Percentiles rank a stretch among this genome's conserved stretches.
phyloP scores from a whole-genome alignment of 1,140 invertebrate genomes.

The Caerostris extrusa region DNA sequence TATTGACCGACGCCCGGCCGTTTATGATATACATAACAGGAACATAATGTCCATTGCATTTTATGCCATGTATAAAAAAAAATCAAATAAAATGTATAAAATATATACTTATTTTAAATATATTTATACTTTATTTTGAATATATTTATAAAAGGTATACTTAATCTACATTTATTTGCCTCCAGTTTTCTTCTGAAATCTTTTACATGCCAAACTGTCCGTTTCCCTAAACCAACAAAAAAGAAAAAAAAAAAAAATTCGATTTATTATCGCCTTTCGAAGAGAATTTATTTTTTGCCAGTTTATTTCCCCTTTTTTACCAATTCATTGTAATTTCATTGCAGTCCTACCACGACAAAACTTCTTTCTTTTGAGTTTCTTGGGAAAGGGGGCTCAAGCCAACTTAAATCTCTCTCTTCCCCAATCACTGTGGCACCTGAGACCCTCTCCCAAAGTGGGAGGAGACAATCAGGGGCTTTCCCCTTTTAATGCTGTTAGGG shows the following conservation, averaged over 20 bases:
- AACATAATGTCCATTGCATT: too few relatives aligned
- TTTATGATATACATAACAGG: too few relatives aligned
- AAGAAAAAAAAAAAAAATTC: not conserved
- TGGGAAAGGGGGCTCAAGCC: not conserved
- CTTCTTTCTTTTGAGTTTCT: not conserved
- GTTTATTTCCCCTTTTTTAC: not conserved
- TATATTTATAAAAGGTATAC: not conserved
- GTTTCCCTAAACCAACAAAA: not conserved
- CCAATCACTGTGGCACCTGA: slow-evolving; percentile 25
- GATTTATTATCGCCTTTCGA: not conserved
- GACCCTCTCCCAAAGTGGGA: not conserved
- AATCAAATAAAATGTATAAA: too few relatives aligned
- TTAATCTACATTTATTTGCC: not conserved
- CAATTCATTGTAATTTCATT: slow-evolving; percentile 30
- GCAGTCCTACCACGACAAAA: not conserved
- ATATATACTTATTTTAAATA: too few relatives aligned
- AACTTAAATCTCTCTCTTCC: not conserved
- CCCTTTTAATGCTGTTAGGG: not conserved
- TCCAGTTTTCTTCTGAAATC: too few relatives aligned
- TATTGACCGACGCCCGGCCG: too few relatives aligned
- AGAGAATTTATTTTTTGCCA: not conserved
- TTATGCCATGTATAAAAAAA: too few relatives aligned
- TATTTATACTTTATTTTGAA: too few relatives aligned
- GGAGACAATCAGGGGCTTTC: slow-evolving; percentile 19
- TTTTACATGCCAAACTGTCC: too few relatives aligned